These are phyloP conservation scores for Cochlearius cochlearius DNA, from an alignment of 2,113 vertebrate species.

Conservation along the genomic window DNA sequence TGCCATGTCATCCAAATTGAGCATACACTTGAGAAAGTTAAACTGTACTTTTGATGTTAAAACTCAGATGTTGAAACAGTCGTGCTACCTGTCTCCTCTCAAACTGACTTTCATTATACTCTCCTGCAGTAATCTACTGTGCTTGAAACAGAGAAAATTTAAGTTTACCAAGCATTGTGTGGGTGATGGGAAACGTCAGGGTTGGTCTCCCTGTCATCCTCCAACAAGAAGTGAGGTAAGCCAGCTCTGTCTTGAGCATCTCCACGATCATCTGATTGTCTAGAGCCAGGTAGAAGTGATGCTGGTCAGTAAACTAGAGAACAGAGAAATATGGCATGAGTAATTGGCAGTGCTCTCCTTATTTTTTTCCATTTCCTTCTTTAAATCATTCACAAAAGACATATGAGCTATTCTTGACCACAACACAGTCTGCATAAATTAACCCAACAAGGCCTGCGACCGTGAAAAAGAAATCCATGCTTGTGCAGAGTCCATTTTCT, in stretches of 20 bases:
- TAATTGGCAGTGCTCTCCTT: background rate
- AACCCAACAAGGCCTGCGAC: background rate
- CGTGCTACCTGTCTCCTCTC: background rate
- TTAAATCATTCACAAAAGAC: background rate
- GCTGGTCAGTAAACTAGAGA: conserved; percentile 92
- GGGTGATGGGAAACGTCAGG: conserved; percentile 91
- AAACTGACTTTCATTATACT: background rate
- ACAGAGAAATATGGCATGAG: background rate
- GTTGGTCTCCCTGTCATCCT: conserved; percentile 96
- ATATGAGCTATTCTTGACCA: background rate
- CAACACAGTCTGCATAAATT: background rate
- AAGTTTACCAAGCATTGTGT: conserved; percentile 89
- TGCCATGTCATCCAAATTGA: background rate
- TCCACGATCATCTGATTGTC: conserved; percentile 99
- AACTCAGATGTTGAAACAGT: background rate
- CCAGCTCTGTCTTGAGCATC: conserved; percentile 92
- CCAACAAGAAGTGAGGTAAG: conserved; percentile 95
- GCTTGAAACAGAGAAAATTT: background rate
- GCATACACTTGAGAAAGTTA: background rate
- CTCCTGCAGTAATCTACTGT: background rate
- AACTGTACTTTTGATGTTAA: background rate
- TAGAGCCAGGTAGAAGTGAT: conserved; percentile 97
- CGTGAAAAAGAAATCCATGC: background rate
- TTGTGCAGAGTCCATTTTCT: background rate
- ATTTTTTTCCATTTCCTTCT: background rate